Percentiles rank a stretch among this genome's conserved stretches.
phyloP scores from a whole-genome alignment of 2,113 vertebrate genomes.

The Dasypus novemcinctus region DNA sequence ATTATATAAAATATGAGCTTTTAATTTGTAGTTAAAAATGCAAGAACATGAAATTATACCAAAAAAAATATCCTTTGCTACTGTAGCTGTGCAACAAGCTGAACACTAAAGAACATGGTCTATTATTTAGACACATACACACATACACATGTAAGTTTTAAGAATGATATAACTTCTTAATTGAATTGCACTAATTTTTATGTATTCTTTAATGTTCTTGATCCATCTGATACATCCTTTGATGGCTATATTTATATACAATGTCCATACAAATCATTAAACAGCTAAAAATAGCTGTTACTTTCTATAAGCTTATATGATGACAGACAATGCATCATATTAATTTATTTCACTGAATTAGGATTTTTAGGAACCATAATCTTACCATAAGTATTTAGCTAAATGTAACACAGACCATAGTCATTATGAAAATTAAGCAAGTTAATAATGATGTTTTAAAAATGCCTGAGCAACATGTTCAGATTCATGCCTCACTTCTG shows the following conservation, averaged over 20 bases:
- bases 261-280: neutral
- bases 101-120: neutral
- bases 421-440: neutral
- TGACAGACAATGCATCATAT: neutral
- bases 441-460: neutral
- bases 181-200: neutral
- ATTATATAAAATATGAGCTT: neutral
- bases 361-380: neutral
- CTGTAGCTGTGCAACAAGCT: neutral
- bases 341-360: neutral
- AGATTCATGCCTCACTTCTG: neutral
- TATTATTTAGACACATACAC: neutral
- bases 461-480: neutral
- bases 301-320: neutral
- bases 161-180: neutral
- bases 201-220: neutral
- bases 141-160: neutral
- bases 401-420: neutral
- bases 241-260: neutral
- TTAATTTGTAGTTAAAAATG: neutral
- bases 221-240: neutral
- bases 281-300: neutral
- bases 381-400: neutral
- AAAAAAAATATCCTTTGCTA: neutral
- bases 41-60: neutral